phyloP scores from a whole-genome alignment of 2,113 vertebrate genomes.

The Dasyprocta punctata region DNA sequence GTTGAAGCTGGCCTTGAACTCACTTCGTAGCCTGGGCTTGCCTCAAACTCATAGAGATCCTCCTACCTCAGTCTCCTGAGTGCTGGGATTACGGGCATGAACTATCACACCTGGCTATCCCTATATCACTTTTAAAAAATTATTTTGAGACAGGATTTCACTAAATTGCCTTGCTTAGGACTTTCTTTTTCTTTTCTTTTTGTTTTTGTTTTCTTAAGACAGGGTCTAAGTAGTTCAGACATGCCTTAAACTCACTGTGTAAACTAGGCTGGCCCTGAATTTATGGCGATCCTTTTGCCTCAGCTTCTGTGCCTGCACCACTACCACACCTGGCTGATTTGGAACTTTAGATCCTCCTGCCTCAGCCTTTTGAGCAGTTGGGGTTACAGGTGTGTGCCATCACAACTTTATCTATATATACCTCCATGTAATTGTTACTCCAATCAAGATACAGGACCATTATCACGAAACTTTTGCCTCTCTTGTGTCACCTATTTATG shows the following conservation, averaged over 20 bases:
- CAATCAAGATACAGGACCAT: constrained; percentile 3
- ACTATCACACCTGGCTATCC: neutral
- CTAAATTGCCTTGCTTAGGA: neutral
- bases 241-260: neutral
- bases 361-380: neutral
- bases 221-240: neutral
- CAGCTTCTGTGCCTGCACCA: neutral
- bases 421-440: neutral
- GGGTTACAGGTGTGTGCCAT: neutral
- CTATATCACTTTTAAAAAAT: neutral
- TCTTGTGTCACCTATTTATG: neutral
- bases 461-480: neutral
- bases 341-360: neutral
- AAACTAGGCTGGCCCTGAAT: neutral
- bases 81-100: neutral
- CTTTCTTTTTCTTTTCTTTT: neutral
- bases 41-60: too few relatives aligned
- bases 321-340: neutral
- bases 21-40: neutral
- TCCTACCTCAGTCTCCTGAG: neutral
- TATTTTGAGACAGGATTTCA: neutral
- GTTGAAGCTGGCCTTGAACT: neutral
- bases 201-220: neutral
- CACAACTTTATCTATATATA: neutral
- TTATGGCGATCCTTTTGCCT: neutral